Conservation (phyloP, 2,797 vertebrate species). For the Manis crassicaudata region DNA sequence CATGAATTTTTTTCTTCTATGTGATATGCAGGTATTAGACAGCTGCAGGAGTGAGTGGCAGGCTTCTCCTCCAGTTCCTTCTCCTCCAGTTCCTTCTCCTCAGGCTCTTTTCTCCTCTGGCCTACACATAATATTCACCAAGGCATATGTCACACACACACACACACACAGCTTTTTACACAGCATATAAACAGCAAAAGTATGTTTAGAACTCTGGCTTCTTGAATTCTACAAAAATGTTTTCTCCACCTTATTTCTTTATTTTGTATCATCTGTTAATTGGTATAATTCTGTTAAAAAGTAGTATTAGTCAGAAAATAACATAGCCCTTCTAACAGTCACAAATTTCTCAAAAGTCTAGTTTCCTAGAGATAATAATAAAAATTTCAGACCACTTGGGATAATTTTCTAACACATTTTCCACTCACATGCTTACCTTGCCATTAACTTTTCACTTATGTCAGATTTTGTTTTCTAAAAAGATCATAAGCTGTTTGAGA, state of each 20-base stretch:
- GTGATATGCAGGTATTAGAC: neutral
- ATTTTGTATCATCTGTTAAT: neutral
- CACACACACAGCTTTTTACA: neutral
- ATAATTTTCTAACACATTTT: neutral
- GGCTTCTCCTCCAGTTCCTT: neutral
- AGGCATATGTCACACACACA: neutral
- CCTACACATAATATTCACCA: neutral
- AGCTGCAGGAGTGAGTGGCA: neutral
- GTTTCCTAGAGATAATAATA: neutral
- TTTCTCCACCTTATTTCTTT: neutral
- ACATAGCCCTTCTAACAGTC: neutral
- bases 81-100: neutral
- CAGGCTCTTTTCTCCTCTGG: neutral
- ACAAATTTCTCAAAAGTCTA: conserved; percentile 3
- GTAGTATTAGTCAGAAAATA: neutral
- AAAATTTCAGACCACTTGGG: neutral
- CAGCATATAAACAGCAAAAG: neutral
- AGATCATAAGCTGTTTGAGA: neutral
- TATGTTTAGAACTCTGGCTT: conserved; percentile 19
- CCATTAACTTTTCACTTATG: neutral
- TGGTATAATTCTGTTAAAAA: neutral
- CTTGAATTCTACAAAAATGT: neutral
- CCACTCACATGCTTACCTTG: neutral
- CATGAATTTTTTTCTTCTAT: neutral
- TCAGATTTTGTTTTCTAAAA: conserved; percentile 37